Conservation (phyloP, 2,888 invertebrate genomes). For the Meteorus colon region DNA sequence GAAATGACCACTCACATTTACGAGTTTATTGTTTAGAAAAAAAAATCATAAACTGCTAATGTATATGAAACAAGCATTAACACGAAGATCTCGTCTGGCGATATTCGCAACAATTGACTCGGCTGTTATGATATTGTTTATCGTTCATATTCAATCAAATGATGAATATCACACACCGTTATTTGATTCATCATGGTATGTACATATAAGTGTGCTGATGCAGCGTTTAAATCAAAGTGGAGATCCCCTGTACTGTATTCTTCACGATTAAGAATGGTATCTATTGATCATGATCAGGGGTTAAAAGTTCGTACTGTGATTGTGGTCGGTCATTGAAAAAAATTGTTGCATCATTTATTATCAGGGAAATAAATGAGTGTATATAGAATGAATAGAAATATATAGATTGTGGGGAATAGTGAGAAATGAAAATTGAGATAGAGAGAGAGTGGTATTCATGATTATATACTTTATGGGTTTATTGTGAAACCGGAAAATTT, state of each 20-base stretch:
- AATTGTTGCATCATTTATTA: slow-evolving; percentile 10
- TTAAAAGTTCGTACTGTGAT: slow-evolving; percentile 41
- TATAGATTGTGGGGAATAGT: background rate
- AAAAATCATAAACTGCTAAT: background rate
- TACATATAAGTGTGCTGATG: background rate
- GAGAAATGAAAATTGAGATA: background rate
- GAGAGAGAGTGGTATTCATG: background rate
- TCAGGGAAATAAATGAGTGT: background rate
- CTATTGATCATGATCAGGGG: slow-evolving; percentile 36
- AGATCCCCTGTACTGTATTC: background rate
- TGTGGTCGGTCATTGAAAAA: slow-evolving; percentile 24
- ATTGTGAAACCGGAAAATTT: background rate
- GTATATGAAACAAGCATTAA: background rate
- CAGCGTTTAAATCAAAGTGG: background rate
- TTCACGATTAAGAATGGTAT: slow-evolving; percentile 1
- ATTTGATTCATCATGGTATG: slow-evolving; percentile 13
- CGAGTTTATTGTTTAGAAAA: background rate
- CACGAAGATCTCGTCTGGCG: background rate
- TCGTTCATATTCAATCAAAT: background rate
- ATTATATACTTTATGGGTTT: background rate
- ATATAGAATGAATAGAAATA: background rate
- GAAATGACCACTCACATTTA: background rate
- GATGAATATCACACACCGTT: background rate
- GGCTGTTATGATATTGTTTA: slow-evolving; percentile 20
- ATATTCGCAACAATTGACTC: slow-evolving; percentile 19